Base-by-base conservation (phyloP, 1,140 invertebrate genomes). In the Harlomillsia oculata region DNA sequence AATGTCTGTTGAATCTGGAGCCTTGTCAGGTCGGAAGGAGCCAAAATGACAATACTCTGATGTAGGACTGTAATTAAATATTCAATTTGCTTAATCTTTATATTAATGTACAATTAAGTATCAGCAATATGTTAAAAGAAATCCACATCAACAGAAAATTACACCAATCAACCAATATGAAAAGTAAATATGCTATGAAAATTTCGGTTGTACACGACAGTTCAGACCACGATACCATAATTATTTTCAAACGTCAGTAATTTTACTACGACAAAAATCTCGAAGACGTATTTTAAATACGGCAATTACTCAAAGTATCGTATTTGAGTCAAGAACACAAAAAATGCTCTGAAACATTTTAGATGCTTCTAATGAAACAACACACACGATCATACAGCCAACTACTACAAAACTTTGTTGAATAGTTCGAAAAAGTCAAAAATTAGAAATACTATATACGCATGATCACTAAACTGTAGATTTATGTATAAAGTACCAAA, bases 41-140 rank as follows among this genome's bases (percentile, higher is more conserved):
- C 64, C 60, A 53, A 62, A 60, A 16, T 59, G 56, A 28, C 51
- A 60, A 45, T 56, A 62, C 37, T 65, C 64, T 14, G 56, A 37
- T 4, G 63, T 40, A 2, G 64, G 64, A 44, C 64, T 65, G 29
- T 20, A 57, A 59, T 14, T 40, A 57, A 50, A 29, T 14, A n/a
- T n/a, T n/a, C n/a, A 37, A 4, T 21, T 43, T 3, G 46, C 45
- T 45, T 14, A 51, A 40, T 3, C 16, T 56, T 39, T 21, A 34
- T 21, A 41, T 49, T 20, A 23, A 39, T 44, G 18, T 4, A 1
- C 9, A 26, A 18, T 13, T 23, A 25, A 5, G 26, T 8, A 37
- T 1, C 16, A 1, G 36, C 5, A 25, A 41, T 1, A 26, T 25
- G n/a, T 18, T 2, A 29, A 30, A 36, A 48, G 14, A 11, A 11